phyloP scores from a whole-genome alignment of 2,113 vertebrate genomes.

The Pseudopipra pipra region DNA sequence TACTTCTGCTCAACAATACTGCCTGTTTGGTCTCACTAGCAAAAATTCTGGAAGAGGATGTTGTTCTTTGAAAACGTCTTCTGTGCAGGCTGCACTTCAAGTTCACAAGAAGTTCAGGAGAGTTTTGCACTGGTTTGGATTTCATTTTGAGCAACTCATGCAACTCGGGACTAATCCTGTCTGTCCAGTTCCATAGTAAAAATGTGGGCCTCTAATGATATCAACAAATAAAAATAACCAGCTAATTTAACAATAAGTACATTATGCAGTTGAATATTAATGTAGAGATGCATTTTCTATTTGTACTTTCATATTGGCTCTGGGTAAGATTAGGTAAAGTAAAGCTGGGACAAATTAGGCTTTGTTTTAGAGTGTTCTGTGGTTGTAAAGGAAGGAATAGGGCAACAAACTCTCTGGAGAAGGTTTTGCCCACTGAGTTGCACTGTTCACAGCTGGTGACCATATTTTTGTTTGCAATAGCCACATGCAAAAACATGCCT shows the following conservation, averaged over 20 bases:
- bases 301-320: neutral
- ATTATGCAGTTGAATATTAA: neutral
- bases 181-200: conserved; percentile 51
- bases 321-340: neutral
- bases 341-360: neutral
- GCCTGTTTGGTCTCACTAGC: neutral
- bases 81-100: neutral
- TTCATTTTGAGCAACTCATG: conserved; percentile 38
- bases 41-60: neutral
- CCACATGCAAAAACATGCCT: neutral
- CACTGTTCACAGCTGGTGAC: neutral
- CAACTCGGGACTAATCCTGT: conserved; percentile 40
- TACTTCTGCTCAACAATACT: neutral
- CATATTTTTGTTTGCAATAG: neutral
- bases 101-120: conserved; percentile 32
- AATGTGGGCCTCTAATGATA: conserved; percentile 28
- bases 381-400: neutral
- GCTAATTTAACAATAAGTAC: conserved; percentile 5
- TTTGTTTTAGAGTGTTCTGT: neutral
- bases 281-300: neutral
- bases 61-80: neutral
- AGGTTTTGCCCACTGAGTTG: neutral
- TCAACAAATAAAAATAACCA: conserved; percentile 36
- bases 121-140: conserved; percentile 43
- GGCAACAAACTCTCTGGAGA: neutral